Evolutionary conservation across 2,888 invertebrate species (phyloP), one percentile per base, ranked within the genome.

Genomic region (Epinotia bilunana): DNA sequence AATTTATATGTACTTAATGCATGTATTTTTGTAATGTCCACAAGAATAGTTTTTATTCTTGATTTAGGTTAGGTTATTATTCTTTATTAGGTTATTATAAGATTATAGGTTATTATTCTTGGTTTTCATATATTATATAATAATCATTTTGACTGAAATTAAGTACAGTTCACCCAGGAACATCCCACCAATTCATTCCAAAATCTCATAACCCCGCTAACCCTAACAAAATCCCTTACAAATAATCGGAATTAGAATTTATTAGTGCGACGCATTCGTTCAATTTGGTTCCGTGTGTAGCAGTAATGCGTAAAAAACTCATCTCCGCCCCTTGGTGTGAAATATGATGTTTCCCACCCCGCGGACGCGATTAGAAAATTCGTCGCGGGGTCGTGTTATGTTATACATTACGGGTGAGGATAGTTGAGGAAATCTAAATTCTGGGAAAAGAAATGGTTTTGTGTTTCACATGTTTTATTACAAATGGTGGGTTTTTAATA

Each of bases 231-330:
- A 73, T 78, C 81, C 83, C 85, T 84, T 85, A 87, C 86, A 86
- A 88, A 90, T 91, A 90, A 91, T 91, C 89, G 88, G 89, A 90
- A 91, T 90, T 90, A 90, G 88, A 90, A 91, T 91, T 91, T 91
- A 91, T 91, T 90, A 91, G 87, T 84, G 82, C 82, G 83, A 81
- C 86, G 85, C 86, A 90, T 89, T 80, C 78, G 90, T 88, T 87
- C 88, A 89, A 89, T 90, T 88, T 87, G 86, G 88, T 87, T 87
- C 90, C 89, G 90, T 90, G 90, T 91, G 90, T 91, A 89, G 91
- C 90, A 91, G 91, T 93, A 92, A 93, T 92, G 93, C 93, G 93
- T 93, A 93, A 93, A 93, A 93, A 93, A 92, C 93, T 92, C 93
- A 93, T 93, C 92, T 93, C 91, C 90, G 88, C 83, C 85, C 86